A percentile compares a stretch with the other conserved stretches of the same genome.
phyloP scores from a whole-genome alignment of 2,797 vertebrate genomes.

The Sebastes oblongus region DNA sequence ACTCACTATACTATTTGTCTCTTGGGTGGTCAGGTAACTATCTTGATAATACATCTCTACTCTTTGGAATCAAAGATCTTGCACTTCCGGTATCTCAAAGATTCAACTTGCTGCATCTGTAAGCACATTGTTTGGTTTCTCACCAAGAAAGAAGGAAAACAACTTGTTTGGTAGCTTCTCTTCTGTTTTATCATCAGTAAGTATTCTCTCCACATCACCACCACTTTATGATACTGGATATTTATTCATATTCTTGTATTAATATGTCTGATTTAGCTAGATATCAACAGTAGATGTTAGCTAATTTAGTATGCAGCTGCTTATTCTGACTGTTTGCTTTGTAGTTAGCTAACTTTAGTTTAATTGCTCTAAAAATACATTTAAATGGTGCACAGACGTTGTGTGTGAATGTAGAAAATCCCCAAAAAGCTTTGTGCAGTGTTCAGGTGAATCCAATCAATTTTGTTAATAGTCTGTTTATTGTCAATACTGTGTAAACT shows the following conservation, averaged over 20 bases:
- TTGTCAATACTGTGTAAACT: no score
- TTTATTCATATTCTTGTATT: not conserved
- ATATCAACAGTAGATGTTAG: not conserved
- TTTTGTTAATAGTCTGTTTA: no score
- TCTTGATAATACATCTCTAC: not conserved
- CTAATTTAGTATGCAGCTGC: not conserved
- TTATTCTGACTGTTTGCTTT: not conserved
- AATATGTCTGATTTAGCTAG: not conserved
- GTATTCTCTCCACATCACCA: not conserved
- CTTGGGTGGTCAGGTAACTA: not conserved
- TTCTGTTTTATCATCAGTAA: not conserved
- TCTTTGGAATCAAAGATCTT: not conserved
- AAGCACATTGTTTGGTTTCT: not conserved
- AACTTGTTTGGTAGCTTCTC: not conserved
- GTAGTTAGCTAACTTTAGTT: not conserved
- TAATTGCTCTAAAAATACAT: no score
- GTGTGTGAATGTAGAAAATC: not conserved
- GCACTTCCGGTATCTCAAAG: not conserved
- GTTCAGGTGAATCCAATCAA: no score
- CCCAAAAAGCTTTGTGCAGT: not conserved
- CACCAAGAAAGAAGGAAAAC: no score
- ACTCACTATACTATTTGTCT: fast-evolving
- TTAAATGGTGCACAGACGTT: not conserved
- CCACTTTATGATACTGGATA: fast-evolving
- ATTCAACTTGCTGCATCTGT: not conserved